Base-by-base conservation (phyloP, 2,888 invertebrate species). In the Coleophora flavipennella region DNA sequence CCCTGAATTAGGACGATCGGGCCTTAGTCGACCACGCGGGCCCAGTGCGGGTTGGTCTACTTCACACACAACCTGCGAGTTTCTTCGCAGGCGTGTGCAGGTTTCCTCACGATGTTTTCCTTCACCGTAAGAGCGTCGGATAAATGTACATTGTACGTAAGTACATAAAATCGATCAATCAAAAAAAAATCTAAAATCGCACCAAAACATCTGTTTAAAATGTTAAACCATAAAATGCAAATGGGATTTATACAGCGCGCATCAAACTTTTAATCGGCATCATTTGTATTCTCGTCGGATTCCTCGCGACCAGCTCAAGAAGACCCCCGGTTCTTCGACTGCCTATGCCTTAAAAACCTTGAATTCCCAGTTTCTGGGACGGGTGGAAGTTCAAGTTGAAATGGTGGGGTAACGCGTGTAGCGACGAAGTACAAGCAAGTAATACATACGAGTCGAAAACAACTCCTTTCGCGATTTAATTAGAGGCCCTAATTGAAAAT, bases 191-290 rank as follows among this genome's bases (percentile, higher is more conserved):
- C 20, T 9, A 8, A 31, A 36, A 25, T 31, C 13, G n/a, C 42
- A 40, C 46, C 51, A 57, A 59, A 67, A 65, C 74, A 75, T 69
- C 67, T 72, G 71, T 62, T 76, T 69, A 64, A 68, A 74, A 78
- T 70, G 75, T 75, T 62, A 70, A 73, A 71, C 67, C 68, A 64
- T 75, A 66, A 76, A 73, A 73, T 64, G 61, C 52, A 73, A 76
- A 80, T 77, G 69, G 68, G 73, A 76, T 75, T 77, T 75, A 76
- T 71, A 74, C 69, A 32, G 70, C 70, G 69, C 63, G 67, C 66
- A 73, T 79, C 71, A 76, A 79, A 79, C 69, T 81, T 72, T 72
- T 75, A 78, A 79, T 75, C 70, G 71, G 62, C 59, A 61, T 68
- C 76, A 67, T 78, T 80, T 75, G 75, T 74, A 75, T 78, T 72